Evolutionary conservation across 1,140 invertebrate species (phyloP).

Genomic region (Phenacoccus solenopsis): DNA sequence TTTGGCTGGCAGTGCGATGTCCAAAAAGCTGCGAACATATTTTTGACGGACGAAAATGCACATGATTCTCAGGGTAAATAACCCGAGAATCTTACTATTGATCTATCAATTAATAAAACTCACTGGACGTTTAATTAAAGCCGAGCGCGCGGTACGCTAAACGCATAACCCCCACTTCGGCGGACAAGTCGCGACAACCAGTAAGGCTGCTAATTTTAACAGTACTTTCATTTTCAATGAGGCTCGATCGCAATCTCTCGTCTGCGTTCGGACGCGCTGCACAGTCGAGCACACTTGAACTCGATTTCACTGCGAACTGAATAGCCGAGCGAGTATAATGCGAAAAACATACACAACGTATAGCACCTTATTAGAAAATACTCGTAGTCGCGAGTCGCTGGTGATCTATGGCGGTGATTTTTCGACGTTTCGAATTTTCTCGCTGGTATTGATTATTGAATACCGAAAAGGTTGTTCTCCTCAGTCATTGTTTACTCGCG

Average conservation of each 20-base stretch:
- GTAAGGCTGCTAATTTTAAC: neutral
- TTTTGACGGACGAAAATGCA: neutral
- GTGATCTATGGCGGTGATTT: too few species aligned
- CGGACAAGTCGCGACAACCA: neutral
- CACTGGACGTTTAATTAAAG: conserved; percentile 1
- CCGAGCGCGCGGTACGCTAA: neutral
- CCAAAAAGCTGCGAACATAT: neutral
- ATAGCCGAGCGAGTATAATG: neutral
- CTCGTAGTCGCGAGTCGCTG: too few species aligned
- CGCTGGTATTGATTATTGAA: neutral
- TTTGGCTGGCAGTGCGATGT: neutral
- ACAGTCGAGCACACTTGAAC: neutral
- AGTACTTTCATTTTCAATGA: conserved; percentile 3
- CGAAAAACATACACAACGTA: neutral
- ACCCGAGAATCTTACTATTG: neutral
- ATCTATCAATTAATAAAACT: conserved; percentile 3
- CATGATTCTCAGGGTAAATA: conserved; percentile 1
- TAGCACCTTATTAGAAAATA: too few species aligned
- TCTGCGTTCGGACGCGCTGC: too few species aligned
- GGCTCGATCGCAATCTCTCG: neutral
- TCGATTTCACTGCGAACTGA: neutral
- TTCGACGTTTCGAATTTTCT: neutral
- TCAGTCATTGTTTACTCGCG: neutral
- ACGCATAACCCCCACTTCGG: neutral
- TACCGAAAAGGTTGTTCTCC: conserved; percentile 1